Percentiles rank a stretch among this genome's conserved stretches.
phyloP scores from a whole-genome alignment of 2,113 vertebrate species.

The Terrapene triunguis region DNA sequence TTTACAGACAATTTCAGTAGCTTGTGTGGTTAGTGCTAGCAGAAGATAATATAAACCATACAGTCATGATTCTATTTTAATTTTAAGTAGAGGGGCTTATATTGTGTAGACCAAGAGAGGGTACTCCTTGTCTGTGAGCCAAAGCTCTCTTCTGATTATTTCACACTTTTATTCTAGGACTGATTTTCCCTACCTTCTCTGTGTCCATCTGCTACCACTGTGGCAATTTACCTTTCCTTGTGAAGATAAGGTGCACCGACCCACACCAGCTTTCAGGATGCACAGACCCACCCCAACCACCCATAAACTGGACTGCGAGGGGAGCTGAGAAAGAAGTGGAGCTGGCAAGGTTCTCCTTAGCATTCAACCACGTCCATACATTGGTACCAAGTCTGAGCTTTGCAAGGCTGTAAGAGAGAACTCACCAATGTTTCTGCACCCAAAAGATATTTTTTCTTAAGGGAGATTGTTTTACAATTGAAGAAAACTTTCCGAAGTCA shows the following conservation, averaged over 20 bases:
- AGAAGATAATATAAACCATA: neutral
- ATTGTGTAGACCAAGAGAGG: neutral
- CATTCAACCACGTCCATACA: neutral
- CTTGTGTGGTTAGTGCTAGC: neutral
- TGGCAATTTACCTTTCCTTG: neutral
- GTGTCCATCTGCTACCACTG: neutral
- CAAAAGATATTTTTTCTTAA: neutral
- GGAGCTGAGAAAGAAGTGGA: neutral
- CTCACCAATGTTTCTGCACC: neutral
- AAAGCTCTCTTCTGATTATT: neutral
- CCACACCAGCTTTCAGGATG: too few relatives aligned
- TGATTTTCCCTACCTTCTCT: neutral
- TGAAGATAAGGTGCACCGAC: neutral
- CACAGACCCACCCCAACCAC: neutral
- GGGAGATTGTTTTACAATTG: neutral
- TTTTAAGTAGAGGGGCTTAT: neutral
- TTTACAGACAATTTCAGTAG: neutral
- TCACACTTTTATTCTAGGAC: neutral
- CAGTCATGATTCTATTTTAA: neutral
- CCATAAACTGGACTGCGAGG: neutral
- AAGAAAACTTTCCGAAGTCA: neutral
- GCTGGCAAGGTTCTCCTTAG: neutral
- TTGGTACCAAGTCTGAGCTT: neutral
- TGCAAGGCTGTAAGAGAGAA: neutral
- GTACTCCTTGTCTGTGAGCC: neutral